A percentile compares a stretch with the other conserved stretches of the same genome.
phyloP scores from a whole-genome alignment of 2,888 invertebrate genomes.

The Agrotis exclamationis region DNA sequence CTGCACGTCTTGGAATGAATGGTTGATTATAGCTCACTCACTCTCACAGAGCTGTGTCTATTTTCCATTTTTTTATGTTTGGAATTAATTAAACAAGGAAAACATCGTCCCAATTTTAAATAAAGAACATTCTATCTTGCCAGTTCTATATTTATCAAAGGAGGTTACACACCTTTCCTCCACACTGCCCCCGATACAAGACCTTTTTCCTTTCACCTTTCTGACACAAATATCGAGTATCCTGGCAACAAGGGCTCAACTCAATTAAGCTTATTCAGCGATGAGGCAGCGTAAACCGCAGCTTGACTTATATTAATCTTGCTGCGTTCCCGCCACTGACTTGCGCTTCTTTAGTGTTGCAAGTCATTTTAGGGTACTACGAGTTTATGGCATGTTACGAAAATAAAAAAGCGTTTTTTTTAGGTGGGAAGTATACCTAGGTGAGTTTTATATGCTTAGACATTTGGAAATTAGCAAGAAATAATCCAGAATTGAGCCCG shows the following conservation, averaged over 20 bases:
- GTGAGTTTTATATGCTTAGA: background rate
- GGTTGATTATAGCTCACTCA: too few relatives aligned
- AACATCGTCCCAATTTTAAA: slow-evolving; percentile 35
- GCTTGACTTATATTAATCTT: slow-evolving; percentile 85
- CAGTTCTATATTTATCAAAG: background rate
- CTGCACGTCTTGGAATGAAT: too few relatives aligned
- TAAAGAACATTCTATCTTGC: background rate
- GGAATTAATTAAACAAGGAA: too few relatives aligned
- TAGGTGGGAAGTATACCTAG: background rate
- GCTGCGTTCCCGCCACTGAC: slow-evolving; percentile 80
- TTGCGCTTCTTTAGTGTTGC: slow-evolving; percentile 76
- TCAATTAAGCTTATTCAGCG: slow-evolving; percentile 72
- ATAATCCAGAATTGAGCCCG: background rate
- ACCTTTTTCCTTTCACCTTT: slow-evolving; percentile 5
- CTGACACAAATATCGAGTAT: slow-evolving; percentile 41
- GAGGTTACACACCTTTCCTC: background rate
- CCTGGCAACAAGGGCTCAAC: slow-evolving; percentile 67
- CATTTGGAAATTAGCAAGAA: background rate
- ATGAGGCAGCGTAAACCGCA: slow-evolving; percentile 72
- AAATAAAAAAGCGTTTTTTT: slow-evolving; percentile 35
- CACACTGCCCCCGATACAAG: background rate
- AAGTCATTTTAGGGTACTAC: slow-evolving; percentile 76
- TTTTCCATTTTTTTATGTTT: background rate
- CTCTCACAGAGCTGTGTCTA: too few relatives aligned
- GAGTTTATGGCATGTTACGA: slow-evolving; percentile 54